phyloP scores from a whole-genome alignment of 2,797 vertebrate genomes.

The Acanthiza pusilla region DNA sequence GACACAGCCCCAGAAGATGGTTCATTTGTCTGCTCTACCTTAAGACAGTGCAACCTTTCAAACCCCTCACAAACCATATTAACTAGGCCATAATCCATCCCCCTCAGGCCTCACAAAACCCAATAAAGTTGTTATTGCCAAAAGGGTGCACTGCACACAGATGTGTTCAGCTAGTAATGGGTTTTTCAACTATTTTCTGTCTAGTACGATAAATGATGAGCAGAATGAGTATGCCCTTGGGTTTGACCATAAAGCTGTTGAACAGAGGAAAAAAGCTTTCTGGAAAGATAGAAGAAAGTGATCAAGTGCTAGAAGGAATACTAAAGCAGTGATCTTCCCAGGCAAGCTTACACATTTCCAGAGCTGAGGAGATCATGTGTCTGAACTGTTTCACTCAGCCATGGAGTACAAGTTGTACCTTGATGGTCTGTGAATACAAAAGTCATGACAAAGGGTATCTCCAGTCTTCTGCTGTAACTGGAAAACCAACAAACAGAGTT shows the following conservation, averaged over 20 bases:
- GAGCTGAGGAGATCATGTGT: fast-evolving
- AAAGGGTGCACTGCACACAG: not conserved
- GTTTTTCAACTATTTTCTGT: constrained; percentile 7
- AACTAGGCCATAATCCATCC: not conserved
- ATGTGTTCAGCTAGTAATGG: not conserved
- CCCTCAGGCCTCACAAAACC: not conserved
- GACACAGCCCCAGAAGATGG: not conserved
- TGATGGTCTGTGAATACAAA: not conserved
- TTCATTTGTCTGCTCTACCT: not conserved
- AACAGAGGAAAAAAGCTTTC: not conserved
- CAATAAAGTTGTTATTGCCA: not conserved
- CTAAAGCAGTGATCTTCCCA: not conserved
- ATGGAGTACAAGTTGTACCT: fast-evolving
- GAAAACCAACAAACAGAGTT: not conserved
- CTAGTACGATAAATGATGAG: not conserved
- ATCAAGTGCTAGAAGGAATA: not conserved
- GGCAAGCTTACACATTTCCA: not conserved
- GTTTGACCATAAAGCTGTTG: not conserved
- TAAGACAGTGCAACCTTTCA: not conserved
- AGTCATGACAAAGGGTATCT: not conserved
- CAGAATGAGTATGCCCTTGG: not conserved
- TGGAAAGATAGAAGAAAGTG: not conserved
- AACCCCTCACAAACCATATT: not conserved
- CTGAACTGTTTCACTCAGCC: not conserved
- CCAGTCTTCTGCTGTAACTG: not conserved